A percentile compares a stretch with the other conserved stretches of the same genome.
phyloP scores from a whole-genome alignment of 2,888 invertebrate genomes.

The Sialis lutaria region DNA sequence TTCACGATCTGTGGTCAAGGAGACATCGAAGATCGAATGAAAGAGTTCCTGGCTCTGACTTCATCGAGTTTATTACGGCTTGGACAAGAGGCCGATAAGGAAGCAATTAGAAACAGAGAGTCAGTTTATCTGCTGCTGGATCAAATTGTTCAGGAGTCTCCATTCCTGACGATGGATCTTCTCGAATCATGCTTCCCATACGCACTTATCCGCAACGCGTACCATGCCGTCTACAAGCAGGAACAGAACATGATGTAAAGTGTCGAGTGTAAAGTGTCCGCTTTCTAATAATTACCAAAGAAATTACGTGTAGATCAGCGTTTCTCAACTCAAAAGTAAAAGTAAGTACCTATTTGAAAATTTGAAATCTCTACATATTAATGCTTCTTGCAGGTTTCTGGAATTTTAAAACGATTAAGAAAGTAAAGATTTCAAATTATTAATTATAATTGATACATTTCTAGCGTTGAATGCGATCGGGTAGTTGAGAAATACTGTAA shows the following conservation, averaged over 20 bases:
- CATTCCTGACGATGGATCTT: slow-evolving; percentile 96
- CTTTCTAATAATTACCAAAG: no score
- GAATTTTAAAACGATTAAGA: no score
- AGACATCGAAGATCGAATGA: slow-evolving; percentile 94
- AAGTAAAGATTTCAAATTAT: no score
- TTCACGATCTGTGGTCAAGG: slow-evolving; percentile 92
- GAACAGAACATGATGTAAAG: slow-evolving; percentile 43
- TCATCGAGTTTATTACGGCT: slow-evolving; percentile 88
- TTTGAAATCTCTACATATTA: no score
- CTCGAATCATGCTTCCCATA: slow-evolving; percentile 99
- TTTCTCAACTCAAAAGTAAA: no score
- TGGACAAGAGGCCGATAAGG: slow-evolving; percentile 91
- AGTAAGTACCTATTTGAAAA: no score
- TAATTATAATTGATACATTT: no score
- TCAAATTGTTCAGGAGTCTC: slow-evolving; percentile 95
- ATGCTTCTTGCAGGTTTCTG: no score
- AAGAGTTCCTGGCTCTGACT: slow-evolving; percentile 83
- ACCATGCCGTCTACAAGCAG: slow-evolving; percentile 88
- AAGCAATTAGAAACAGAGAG: slow-evolving; percentile 84
- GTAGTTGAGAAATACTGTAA: no score
- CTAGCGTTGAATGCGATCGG: no score
- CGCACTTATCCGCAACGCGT: slow-evolving; percentile 92
- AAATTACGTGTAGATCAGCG: no score
- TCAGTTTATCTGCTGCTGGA: slow-evolving; percentile 93
- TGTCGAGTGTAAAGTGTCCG: no score